Percentiles rank a stretch among this genome's conserved stretches.
These are phyloP conservation scores for Diaphora mendica DNA, from an alignment of 2,888 invertebrate species.

Conservation along the genomic window DNA sequence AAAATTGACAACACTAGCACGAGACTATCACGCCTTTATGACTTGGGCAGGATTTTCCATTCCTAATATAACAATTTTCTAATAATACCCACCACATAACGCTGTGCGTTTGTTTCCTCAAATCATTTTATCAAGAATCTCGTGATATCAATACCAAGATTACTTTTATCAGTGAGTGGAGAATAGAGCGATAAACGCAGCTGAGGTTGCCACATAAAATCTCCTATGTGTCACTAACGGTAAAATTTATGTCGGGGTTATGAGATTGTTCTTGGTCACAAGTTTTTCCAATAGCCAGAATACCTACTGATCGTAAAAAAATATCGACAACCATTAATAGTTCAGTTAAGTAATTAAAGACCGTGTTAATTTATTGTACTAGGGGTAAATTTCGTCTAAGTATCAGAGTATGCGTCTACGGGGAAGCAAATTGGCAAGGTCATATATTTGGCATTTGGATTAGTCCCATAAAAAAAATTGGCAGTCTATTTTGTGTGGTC, in stretches of 20 bases:
- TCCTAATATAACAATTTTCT: not conserved
- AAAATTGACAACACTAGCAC: not conserved
- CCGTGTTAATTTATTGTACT: not conserved
- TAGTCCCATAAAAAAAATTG: too few relatives aligned
- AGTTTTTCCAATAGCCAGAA: constrained; percentile 12
- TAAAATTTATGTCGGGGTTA: constrained; percentile 13
- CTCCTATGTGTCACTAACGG: constrained; percentile 1
- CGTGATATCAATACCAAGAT: constrained; percentile 52
- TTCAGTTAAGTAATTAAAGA: not conserved
- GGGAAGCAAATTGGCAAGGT: not conserved
- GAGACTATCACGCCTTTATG: not conserved
- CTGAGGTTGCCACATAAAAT: constrained; percentile 30
- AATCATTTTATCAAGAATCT: constrained; percentile 49
- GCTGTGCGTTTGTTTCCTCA: constrained; percentile 31
- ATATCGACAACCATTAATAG: not conserved
- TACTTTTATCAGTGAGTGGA: constrained; percentile 52
- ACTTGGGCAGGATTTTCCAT: not conserved
- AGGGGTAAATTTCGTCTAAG: not conserved
- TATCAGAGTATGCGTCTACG: not conserved
- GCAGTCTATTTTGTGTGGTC: too few relatives aligned
- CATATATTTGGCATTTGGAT: too few relatives aligned
- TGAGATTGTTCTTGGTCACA: constrained; percentile 9
- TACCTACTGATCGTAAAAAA: not conserved
- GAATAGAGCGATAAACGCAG: constrained; percentile 52
- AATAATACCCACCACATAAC: constrained; percentile 2